Base-by-base conservation (phyloP, 2,888 invertebrate species). In the Drosophila pegasa region DNA sequence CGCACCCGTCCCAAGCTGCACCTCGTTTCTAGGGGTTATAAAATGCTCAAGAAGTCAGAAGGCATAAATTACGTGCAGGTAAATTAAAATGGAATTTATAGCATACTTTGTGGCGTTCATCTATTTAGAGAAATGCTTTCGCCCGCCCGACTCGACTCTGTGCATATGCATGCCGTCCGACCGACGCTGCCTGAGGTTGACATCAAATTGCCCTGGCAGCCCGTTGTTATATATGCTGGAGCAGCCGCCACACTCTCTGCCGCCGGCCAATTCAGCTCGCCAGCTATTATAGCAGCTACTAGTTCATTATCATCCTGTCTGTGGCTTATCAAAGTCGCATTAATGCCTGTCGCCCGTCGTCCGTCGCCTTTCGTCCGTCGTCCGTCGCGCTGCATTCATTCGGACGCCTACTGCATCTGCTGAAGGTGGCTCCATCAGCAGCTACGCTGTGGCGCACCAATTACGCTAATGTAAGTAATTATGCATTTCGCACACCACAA, bases 21-120 rank as follows among this genome's bases (percentile, higher is more conserved):
- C 25, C 48, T 67, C 41, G 40, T 41, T 52, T 38, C 10, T 40
- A 10, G 45, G 16, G 27, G 59, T 52, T 50, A 68, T 61, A 84
- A 81, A 81, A 79, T 87, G 86, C 73, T 62, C 67, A 79, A 88
- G 76, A 80, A 89, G 90, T 89, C 89, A 89, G 81, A 90, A 83
- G 76, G 88, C 89, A 89, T 89, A 89, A 89, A 89, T 89, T 88
- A 90, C 80, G 79, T 75, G 86, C 79, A 86, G 90, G 88, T 89
- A 90, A 89, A 89, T 89, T 89, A 89, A 89, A 89, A 89, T 68
- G 73, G 74, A 90, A 89, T 89, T 89, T 89, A 89, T 89, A 72
- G 83, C 88, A 85, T 88, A 86, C 87, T 86, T 86, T 88, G 85
- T 79, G 85, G 85, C 84, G 86, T 65, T 70, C 80, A 74, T 80